phyloP scores from a whole-genome alignment of 2,113 vertebrate species.

The Pipa parva region DNA sequence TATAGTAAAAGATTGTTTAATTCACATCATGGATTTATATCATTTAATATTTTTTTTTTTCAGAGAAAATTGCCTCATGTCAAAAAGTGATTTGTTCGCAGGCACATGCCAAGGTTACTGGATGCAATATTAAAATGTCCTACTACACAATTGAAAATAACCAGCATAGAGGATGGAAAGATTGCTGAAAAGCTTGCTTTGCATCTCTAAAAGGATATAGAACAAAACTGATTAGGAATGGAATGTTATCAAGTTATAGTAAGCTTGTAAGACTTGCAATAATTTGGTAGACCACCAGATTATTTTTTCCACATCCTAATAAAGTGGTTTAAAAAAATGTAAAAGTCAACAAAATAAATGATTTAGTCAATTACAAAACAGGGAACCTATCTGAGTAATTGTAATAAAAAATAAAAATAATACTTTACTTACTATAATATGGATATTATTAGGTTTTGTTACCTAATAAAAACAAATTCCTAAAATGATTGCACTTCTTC shows the following conservation, averaged over 20 bases:
- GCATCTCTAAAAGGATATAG: slow-evolving; percentile 3
- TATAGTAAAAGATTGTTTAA: slow-evolving; percentile 5
- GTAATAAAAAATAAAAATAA: too few species aligned
- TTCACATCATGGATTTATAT: slow-evolving; percentile 10
- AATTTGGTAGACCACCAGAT: background rate
- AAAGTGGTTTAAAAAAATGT: too few species aligned
- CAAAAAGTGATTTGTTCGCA: slow-evolving; percentile 31
- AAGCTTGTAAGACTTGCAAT: background rate
- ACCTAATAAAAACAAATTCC: too few species aligned
- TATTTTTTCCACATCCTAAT: too few species aligned
- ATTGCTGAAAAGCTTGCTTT: slow-evolving; percentile 15
- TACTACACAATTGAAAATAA: slow-evolving; percentile 24
- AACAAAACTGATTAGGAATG: background rate
- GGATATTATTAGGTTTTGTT: too few species aligned
- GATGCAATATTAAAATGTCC: slow-evolving; percentile 32
- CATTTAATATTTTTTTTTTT: slow-evolving; percentile 3
- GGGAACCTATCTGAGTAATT: too few species aligned
- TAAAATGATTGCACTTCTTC: too few species aligned
- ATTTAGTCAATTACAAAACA: too few species aligned
- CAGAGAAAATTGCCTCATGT: slow-evolving; percentile 8
- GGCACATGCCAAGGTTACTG: slow-evolving; percentile 23
- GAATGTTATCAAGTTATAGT: background rate
- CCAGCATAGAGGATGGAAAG: background rate
- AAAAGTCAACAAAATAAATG: too few species aligned
- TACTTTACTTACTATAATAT: too few species aligned